Evolutionary conservation across 2,888 invertebrate genomes (phyloP), one percentile per base, ranked within the genome.

Genomic region (Minunthozetes semirufus): DNA sequence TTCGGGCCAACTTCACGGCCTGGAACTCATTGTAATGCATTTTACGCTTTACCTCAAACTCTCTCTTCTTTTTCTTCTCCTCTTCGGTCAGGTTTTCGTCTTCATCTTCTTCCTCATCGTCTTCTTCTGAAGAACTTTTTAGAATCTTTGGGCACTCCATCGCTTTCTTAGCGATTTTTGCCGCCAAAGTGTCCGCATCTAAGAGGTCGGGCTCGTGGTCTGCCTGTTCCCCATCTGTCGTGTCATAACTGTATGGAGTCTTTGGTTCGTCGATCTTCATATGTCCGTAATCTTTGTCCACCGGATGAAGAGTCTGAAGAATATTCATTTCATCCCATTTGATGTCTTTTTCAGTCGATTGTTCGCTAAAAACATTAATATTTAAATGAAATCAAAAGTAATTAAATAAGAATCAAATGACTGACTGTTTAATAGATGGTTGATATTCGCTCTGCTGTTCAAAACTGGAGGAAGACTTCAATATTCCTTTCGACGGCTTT

Each of bases 261-360:
- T 97, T 97, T 1, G 99, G 98, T 84, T 99, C 99, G 81, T 94
- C 93, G 78, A 92, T 89, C 85, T 98, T 99, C 96, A 98, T 98
- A 82, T 95, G 95, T 11, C 99, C 99, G 84, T 99, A 99, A 85
- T 98, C 98, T 85, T 99, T 99, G 83, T 94, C 94, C 27, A 92
- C 87, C 59, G 99, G 99, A 86, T 99, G 99, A 81, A 95, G 89
- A 0, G 99, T 99, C 79, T 95, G 96, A 80, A 98, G 87, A 79
- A 99, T 98, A 85, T 99, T 99, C 89, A 96, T 93, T 86, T 99
- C 99, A 84, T 99, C 99, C 86, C 93, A 95, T 87, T 94, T 91
- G 81, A 93, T 87, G 80, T 87, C 78, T 81, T 80, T 78, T n/a
- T 72, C 72, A 1, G 29, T 50, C 17, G 72, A 74, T 8, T 70